These are phyloP conservation scores for Selene dorsalis DNA, from an alignment of 2,797 vertebrate genomes.

Conservation along the genomic window DNA sequence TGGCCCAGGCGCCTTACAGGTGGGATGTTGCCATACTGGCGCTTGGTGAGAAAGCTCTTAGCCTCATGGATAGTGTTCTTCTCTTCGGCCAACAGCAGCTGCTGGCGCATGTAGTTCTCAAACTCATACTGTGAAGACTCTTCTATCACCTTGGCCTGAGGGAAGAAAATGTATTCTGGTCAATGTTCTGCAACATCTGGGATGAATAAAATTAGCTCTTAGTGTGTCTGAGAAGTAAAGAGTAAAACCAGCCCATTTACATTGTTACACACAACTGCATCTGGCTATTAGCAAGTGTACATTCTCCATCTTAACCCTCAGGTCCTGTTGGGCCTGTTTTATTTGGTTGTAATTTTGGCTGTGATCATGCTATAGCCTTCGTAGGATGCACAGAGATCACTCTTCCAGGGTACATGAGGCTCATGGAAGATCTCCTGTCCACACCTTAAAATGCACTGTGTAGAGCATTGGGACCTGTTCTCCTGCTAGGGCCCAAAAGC, in stretches of 20 bases:
- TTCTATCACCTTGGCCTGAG: slow-evolving; percentile 93
- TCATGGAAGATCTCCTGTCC: no score
- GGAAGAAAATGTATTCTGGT: slow-evolving; percentile 26
- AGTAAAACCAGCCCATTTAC: neutral
- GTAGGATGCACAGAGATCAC: no score
- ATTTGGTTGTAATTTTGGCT: no score
- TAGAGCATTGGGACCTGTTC: no score
- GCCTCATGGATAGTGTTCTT: slow-evolving; percentile 97
- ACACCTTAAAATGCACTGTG: no score
- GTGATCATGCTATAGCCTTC: no score
- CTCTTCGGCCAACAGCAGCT: slow-evolving; percentile 97
- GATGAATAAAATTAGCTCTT: neutral
- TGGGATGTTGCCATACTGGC: slow-evolving; percentile 93
- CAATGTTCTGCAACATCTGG: slow-evolving; percentile 17
- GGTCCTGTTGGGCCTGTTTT: no score
- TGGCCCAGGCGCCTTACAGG: slow-evolving; percentile 95
- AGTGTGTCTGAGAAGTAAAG: neutral
- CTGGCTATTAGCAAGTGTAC: no score
- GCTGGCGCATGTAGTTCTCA: slow-evolving; percentile 99
- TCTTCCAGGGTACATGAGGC: no score
- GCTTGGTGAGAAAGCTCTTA: slow-evolving; percentile 93
- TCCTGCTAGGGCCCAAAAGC: no score
- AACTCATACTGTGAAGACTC: slow-evolving; percentile 99
- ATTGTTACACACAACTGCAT: neutral
- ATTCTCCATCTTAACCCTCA: neutral